phyloP scores from a whole-genome alignment of 2,888 invertebrate genomes.

The Dynastes hyllus region DNA sequence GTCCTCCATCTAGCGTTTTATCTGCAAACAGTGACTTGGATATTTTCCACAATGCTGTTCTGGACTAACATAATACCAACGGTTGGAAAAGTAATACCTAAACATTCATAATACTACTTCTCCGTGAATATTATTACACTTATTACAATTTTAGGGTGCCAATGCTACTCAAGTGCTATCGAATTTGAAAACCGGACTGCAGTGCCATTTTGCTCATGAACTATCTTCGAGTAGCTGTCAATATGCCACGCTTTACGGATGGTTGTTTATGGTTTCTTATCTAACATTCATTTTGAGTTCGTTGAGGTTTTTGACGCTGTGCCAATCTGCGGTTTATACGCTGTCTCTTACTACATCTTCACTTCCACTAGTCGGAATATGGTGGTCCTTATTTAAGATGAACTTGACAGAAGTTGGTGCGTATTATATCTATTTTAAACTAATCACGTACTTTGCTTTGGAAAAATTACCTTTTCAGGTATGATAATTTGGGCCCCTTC shows the following conservation, averaged over 20 bases:
- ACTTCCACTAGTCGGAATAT: constrained; percentile 74
- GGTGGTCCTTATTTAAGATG: constrained; percentile 76
- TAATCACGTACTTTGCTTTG: background rate
- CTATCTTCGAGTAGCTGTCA: constrained; percentile 58
- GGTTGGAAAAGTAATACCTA: constrained; percentile 71
- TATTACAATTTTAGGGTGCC: constrained; percentile 52
- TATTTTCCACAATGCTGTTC: constrained; percentile 70
- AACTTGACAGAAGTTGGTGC: constrained; percentile 69
- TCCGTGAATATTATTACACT: constrained; percentile 20
- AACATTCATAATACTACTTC: background rate
- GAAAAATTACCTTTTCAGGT: constrained; percentile 63
- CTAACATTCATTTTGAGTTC: constrained; percentile 71
- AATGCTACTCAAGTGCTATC: constrained; percentile 64
- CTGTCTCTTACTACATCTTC: constrained; percentile 73
- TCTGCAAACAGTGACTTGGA: constrained; percentile 71
- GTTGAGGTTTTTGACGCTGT: constrained; percentile 73
- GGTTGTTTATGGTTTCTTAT: constrained; percentile 73
- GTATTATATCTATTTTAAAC: constrained; percentile 31
- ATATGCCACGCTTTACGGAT: constrained; percentile 68
- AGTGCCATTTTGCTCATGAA: constrained; percentile 66
- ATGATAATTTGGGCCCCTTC: constrained; percentile 74
- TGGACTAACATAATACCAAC: constrained; percentile 74
- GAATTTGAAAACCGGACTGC: constrained; percentile 66
- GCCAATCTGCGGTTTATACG: constrained; percentile 76
- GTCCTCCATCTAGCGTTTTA: constrained; percentile 69